Conservation (phyloP, 92 coral and sea anemone genomes). For the Porites divaricata region DNA sequence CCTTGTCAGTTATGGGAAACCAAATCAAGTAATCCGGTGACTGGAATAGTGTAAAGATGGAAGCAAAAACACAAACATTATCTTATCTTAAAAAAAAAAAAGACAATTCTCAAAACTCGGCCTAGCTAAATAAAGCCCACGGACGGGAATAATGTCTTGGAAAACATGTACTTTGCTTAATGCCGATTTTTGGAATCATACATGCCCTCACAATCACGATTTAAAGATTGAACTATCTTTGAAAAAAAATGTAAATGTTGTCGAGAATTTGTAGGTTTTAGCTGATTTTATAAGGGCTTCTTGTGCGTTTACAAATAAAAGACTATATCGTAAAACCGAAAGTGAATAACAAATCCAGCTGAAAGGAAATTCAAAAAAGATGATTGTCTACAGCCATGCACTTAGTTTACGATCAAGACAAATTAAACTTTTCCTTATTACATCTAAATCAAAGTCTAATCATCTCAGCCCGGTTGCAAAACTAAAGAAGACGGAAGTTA, state of each 20-base stretch:
- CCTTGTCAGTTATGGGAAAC: too few species aligned
- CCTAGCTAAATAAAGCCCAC: too few species aligned
- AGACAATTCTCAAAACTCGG: too few species aligned
- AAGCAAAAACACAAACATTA: too few species aligned
- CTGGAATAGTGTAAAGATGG: too few species aligned
- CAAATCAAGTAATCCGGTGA: too few species aligned
- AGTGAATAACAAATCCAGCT: not conserved
- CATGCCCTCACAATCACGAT: too few species aligned
- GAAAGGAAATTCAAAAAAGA: not conserved
- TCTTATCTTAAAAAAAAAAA: too few species aligned
- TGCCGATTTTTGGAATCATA: too few species aligned
- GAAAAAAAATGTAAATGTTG: not conserved
- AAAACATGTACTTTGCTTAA: too few species aligned
- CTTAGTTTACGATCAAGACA: slow-evolving; percentile 7
- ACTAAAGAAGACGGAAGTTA: not conserved
- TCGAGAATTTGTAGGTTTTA: not conserved
- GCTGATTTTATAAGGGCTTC: not conserved
- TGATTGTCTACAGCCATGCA: not conserved
- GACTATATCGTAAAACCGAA: not conserved
- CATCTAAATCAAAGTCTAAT: slow-evolving; percentile 22
- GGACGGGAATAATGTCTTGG: too few species aligned
- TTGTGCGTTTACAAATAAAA: not conserved
- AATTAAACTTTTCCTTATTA: slow-evolving; percentile 23
- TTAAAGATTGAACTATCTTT: not conserved
- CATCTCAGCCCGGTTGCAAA: slow-evolving; percentile 3